Evolutionary conservation across 2,113 vertebrate genomes (phyloP), one percentile per base, ranked within the genome.

Genomic region (Alexandromys fortis): DNA sequence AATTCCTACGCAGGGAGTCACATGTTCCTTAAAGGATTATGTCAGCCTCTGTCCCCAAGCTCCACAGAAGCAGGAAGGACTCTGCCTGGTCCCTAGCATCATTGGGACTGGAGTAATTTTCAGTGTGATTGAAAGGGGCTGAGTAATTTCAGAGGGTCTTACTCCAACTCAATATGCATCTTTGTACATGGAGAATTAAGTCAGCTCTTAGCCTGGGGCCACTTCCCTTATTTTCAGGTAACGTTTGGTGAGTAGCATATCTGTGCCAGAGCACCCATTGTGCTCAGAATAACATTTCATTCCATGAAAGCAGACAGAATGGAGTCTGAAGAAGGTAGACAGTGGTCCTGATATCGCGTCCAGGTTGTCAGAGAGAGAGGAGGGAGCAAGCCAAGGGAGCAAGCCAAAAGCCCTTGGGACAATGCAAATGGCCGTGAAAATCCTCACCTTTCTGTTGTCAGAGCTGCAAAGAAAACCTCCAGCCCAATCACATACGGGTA

Each of bases 171-270:
- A 72, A 4, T 75, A 30, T 47, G 30, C 76, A 86, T 85, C 79
- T 94, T 94, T 89, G 78, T 61, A 65, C 7, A 10, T 33, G 61
- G 87, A 70, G 90, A 92, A 87, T 33, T 33, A 90, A 90, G 49
- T 67, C 55, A 28, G 10, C 21, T 52, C 83, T 94, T 87, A 83
- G 52, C 33, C 1, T n/a, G 6, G 61, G 35, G 47, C 75, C 78
- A 79, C 13, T 42, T 58, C 47, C 14, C 78, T 78, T 94, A 86
- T 86, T 95, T 96, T 81, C 85, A 67, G 86, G 68, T 89, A 83
- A 81, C 47, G 3, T 91, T 94, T 81, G 70, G 28, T 75, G 42
- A 95, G n/a, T 21, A 95, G n/a, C 21, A 49, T 65, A 78, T 33
- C 52, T 11, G 5, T 68, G 78, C 26, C 67, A 30, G 65, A 92